Percentiles rank a stretch among this genome's conserved stretches.
Evolutionary conservation across 2,113 vertebrate species (phyloP).

Genomic region (Solea solea): DNA sequence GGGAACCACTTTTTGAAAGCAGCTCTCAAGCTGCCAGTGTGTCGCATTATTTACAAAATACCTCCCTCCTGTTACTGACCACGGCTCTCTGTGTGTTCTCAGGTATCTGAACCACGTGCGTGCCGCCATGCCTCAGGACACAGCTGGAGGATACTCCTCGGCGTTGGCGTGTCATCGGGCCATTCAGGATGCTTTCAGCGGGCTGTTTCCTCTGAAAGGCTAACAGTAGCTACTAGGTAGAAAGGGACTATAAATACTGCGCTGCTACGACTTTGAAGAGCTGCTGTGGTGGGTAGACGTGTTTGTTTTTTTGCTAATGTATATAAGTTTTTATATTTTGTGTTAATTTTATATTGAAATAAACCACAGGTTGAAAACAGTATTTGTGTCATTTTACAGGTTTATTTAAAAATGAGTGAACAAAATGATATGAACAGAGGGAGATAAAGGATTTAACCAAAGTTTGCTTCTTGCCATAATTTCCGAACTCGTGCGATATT

Average conservation of each 20-base stretch:
- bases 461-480: not conserved
- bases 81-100: conserved; percentile 56
- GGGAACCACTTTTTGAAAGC: conserved; percentile 38
- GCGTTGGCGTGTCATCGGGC: conserved; percentile 94
- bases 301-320: not conserved
- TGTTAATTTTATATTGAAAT: conserved; percentile 56
- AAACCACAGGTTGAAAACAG: conserved; percentile 41
- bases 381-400: not conserved
- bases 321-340: conserved; percentile 37
- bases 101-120: conserved; percentile 97
- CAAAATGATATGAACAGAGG: not conserved
- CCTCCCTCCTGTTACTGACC: conserved; percentile 44
- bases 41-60: conserved; percentile 57
- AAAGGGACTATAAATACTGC: conserved; percentile 34
- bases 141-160: conserved; percentile 94
- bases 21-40: conserved; percentile 38
- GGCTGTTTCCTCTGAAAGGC: conserved; percentile 80
- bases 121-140: conserved; percentile 88
- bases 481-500: not conserved
- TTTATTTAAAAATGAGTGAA: conserved; percentile 57
- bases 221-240: not conserved
- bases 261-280: not conserved
- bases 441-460: not conserved
- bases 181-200: conserved; percentile 96
- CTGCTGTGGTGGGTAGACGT: conserved; percentile 1